Conservation (phyloP, 2,113 vertebrate genomes). For the Nothobranchius furzeri region DNA sequence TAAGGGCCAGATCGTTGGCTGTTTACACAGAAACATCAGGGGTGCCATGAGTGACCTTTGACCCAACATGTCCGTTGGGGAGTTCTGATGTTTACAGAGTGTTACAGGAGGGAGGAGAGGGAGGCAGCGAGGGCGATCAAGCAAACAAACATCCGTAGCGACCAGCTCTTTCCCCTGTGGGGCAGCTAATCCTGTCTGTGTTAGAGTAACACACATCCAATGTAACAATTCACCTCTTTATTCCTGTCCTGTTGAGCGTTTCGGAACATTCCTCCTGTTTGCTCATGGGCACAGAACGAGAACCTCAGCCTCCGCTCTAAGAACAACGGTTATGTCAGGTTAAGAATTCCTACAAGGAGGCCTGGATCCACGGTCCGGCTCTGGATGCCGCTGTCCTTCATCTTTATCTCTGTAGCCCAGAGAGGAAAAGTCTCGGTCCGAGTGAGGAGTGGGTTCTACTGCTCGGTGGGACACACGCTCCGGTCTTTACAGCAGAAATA, state of each 20-base stretch:
- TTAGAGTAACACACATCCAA: conserved; percentile 39
- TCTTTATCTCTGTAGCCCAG: conserved; percentile 9
- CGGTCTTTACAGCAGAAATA: conserved; percentile 99
- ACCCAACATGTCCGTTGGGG: conserved; percentile 44
- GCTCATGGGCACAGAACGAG: conserved; percentile 32
- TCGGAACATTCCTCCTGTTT: conserved; percentile 32
- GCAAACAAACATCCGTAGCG: neutral
- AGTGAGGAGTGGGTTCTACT: conserved; percentile 65
- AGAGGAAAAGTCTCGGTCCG: neutral
- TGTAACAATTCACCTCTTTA: conserved; percentile 15
- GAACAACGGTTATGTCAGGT: conserved; percentile 9
- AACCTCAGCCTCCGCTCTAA: neutral
- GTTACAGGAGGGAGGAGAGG: conserved; percentile 12
- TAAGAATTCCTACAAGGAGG: conserved; percentile 8
- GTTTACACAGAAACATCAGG: neutral
- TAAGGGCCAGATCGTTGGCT: neutral
- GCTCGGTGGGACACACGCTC: conserved; percentile 84
- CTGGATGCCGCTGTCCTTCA: neutral
- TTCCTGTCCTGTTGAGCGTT: neutral
- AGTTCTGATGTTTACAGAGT: conserved; percentile 25
- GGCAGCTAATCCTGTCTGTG: conserved; percentile 14
- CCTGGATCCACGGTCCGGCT: conserved; percentile 8
- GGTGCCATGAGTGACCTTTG: conserved; percentile 7
- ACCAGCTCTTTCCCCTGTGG: neutral
- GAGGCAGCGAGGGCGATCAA: neutral